These are phyloP conservation scores for Nerophis ophidion DNA, from an alignment of 2,113 vertebrate species.

Conservation along the genomic window DNA sequence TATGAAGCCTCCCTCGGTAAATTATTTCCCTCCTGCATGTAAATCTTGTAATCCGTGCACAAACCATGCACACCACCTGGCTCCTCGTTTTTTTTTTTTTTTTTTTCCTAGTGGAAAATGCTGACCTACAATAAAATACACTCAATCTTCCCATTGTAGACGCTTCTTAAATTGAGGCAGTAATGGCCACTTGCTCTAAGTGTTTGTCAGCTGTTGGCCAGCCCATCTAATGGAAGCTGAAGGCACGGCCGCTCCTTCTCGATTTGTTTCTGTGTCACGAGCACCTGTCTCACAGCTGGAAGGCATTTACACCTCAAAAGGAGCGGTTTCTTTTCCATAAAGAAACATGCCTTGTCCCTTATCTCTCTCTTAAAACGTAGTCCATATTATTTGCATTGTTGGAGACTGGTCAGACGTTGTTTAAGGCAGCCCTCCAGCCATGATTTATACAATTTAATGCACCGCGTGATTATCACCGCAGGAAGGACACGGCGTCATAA, in stretches of 20 bases:
- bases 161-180: conserved; percentile 38
- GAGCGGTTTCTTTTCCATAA: conserved; percentile 3
- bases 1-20: conserved; percentile 1
- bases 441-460: conserved; percentile 28
- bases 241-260: conserved; percentile 19
- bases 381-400: conserved; percentile 18
- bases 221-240: conserved; percentile 35
- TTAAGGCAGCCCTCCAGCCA: conserved; percentile 27
- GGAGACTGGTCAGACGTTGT: conserved; percentile 32
- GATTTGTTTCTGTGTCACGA: conserved; percentile 12
- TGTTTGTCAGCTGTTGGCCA: conserved; percentile 54
- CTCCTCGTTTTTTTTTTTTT: neutral
- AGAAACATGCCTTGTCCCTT: neutral
- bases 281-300: conserved; percentile 31
- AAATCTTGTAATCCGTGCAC: conserved; percentile 18
- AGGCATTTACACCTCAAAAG: conserved; percentile 13
- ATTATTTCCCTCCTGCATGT: conserved; percentile 2
- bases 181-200: conserved; percentile 49
- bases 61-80: conserved; percentile 7
- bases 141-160: conserved; percentile 20
- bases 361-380: conserved; percentile 14
- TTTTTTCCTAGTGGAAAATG: conserved; percentile 6
- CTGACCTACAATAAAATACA: neutral
- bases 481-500: conserved; percentile 22
- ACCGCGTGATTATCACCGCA: conserved; percentile 38